Base-by-base conservation (phyloP, 2,113 vertebrate species). In the Eudyptes chrysolophus region DNA sequence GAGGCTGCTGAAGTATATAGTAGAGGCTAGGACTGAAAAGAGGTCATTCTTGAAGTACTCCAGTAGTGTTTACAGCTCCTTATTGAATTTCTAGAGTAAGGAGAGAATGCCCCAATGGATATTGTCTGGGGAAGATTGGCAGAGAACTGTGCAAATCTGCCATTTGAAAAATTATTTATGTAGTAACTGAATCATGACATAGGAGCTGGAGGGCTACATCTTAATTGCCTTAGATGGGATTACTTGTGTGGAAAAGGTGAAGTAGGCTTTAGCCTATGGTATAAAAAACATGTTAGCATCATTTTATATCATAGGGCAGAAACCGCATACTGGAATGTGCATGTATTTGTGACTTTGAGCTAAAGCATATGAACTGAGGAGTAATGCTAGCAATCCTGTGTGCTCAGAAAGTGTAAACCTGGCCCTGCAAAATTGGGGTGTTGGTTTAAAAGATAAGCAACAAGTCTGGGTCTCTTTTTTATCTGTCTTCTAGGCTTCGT, bases 321-420 rank as follows among this genome's bases (percentile, higher is more conserved):
- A 76, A 38, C 21, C 1, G 0, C 5, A 4, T 40, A 30, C 20
- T 84, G 64, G 9, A 81, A 55, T 2, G 1, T 60, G 62, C 11
- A 11, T 66, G 12, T 84, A 8, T 75, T 60, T 93, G 32, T 78
- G 81, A 62, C 44, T 80, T 72, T 10, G 48, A 89, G 66, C 21
- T 83, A 54, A 72, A 94, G 15, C 27, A 7, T 26, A 17, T 11
- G 42, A 82, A 27, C 58, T 52, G 20, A n/a, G n/a, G 24, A 81
- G 46, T 62, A 66, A n/a, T 42, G 24, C 48, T 38, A 3, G 15
- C 54, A 87, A 62, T 89, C n/a, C 29, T 7, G 2, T 44, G 25
- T 70, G 36, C 34, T 84, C 48, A 61, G 25, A 42, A 88, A 80
- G 16, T 44, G 7, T 78, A 70, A 90, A 54, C 44, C 48, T 89